Evolutionary conservation across 2,113 vertebrate species (phyloP).

Genomic region (Elgaria multicarinata): DNA sequence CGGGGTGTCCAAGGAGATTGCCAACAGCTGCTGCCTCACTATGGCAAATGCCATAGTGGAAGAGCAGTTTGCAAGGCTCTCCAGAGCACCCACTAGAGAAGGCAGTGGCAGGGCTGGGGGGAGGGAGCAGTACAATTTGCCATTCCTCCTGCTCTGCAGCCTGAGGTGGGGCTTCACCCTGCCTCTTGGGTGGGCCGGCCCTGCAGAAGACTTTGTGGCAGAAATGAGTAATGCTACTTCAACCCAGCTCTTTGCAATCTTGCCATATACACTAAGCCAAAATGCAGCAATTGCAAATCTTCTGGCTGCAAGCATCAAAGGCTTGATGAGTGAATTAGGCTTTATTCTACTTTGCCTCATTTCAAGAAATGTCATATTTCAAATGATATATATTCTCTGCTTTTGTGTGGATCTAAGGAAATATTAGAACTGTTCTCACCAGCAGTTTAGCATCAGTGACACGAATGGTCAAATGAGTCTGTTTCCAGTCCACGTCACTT

Average conservation of each 20-base stretch:
- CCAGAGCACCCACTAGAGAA: too few relatives aligned
- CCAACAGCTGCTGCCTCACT: too few relatives aligned
- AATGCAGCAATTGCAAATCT: not conserved
- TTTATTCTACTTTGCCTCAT: slow-evolving; percentile 3
- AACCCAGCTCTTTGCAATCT: not conserved
- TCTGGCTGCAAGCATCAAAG: not conserved
- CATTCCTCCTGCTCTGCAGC: too few relatives aligned
- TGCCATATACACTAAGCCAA: not conserved
- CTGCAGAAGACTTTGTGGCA: too few relatives aligned
- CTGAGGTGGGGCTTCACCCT: too few relatives aligned
- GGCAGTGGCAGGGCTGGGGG: too few relatives aligned
- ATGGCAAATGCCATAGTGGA: too few relatives aligned
- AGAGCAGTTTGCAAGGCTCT: too few relatives aligned
- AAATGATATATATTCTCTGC: not conserved
- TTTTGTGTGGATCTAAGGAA: not conserved
- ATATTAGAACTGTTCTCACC: not conserved
- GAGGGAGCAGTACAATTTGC: too few relatives aligned
- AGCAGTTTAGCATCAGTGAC: not conserved
- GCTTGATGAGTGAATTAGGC: not conserved
- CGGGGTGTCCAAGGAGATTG: too few relatives aligned
- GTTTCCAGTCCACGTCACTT: not conserved
- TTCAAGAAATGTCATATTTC: not conserved
- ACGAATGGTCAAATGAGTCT: not conserved
- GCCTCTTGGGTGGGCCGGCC: too few relatives aligned
- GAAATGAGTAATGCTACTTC: not conserved